Percentiles rank a stretch among this genome's conserved stretches.
phyloP scores from a whole-genome alignment of 2,888 invertebrate species.

The Papilio elwesi region DNA sequence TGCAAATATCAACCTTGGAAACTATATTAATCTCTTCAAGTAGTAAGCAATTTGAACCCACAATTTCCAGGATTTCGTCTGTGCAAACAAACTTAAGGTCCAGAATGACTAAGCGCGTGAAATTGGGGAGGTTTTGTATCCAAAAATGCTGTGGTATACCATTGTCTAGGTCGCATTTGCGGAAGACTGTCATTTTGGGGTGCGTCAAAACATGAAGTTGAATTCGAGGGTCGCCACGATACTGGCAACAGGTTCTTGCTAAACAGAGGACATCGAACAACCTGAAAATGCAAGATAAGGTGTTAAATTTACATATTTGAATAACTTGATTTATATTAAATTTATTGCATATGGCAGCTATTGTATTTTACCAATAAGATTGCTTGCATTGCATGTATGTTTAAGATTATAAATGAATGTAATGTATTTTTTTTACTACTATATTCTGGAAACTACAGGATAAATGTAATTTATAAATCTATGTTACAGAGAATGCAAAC shows the following conservation, averaged over 20 bases:
- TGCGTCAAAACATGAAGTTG: constrained; percentile 75
- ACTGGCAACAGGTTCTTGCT: constrained; percentile 72
- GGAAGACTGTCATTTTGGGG: constrained; percentile 75
- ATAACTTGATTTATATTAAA: not conserved
- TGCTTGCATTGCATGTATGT: too few relatives aligned
- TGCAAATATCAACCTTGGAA: constrained; percentile 76
- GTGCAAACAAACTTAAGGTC: constrained; percentile 81
- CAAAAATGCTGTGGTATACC: constrained; percentile 74
- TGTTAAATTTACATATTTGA: not conserved
- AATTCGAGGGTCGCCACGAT: constrained; percentile 73
- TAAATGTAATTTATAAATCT: too few relatives aligned
- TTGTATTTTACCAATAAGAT: too few relatives aligned
- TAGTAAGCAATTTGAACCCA: constrained; percentile 67
- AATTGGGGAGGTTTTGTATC: constrained; percentile 67
- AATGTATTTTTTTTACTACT: too few relatives aligned
- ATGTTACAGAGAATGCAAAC: too few relatives aligned
- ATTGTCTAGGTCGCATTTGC: constrained; percentile 77
- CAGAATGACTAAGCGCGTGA: constrained; percentile 69
- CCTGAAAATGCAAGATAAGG: constrained; percentile 63
- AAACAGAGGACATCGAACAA: constrained; percentile 82
- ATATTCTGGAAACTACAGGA: too few relatives aligned
- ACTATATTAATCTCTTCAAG: constrained; percentile 80
- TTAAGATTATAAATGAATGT: too few relatives aligned
- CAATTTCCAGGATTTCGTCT: constrained; percentile 77
- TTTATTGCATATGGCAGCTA: too few relatives aligned